Conservation (phyloP, 1,140 invertebrate genomes). For the Sipha flava region DNA sequence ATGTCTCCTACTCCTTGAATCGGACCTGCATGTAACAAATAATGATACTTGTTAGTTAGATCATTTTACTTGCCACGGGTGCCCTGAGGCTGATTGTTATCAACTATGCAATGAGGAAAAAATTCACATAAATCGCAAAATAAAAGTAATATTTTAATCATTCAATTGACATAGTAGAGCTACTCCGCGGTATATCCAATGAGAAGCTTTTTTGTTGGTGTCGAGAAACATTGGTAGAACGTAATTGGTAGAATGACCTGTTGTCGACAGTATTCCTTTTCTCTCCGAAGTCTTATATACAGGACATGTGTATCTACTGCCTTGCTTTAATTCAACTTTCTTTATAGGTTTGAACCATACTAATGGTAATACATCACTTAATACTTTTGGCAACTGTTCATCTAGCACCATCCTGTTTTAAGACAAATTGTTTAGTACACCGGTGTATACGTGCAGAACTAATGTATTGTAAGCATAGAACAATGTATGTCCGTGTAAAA, state of each 20-base stretch:
- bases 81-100: no score
- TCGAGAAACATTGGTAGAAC: conserved; percentile 69
- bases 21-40: no score
- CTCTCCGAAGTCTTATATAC: conserved; percentile 82
- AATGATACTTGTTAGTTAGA: no score
- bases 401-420: conserved; percentile 48
- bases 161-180: conserved; percentile 75
- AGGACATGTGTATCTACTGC: conserved; percentile 65
- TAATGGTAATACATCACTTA: conserved; percentile 68
- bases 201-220: conserved; percentile 57
- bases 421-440: background rate
- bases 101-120: no score
- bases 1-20: no score
- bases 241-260: conserved; percentile 87
- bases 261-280: conserved; percentile 72
- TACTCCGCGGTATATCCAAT: conserved; percentile 83
- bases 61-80: no score
- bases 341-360: conserved; percentile 54
- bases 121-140: no score
- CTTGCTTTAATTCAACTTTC: conserved; percentile 38
- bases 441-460: no score
- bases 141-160: conserved; percentile 49
- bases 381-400: conserved; percentile 73
- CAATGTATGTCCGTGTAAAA: no score
- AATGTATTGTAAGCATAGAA: no score